These are phyloP conservation scores for Tinea semifulvella DNA, from an alignment of 2,888 invertebrate species.

Conservation along the genomic window DNA sequence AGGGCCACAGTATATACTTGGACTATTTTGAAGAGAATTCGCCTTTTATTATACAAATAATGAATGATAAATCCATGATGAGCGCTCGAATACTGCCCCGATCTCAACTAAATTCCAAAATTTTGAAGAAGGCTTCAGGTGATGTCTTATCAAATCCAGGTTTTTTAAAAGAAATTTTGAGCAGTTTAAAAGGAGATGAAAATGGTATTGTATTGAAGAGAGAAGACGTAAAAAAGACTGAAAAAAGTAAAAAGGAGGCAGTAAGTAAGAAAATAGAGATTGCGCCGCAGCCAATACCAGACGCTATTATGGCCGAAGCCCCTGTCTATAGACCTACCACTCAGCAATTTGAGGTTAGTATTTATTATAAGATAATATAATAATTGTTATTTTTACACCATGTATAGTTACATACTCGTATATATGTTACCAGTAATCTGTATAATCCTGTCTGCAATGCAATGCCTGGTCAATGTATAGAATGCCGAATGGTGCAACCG, in stretches of 20 bases:
- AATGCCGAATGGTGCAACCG: too few species aligned
- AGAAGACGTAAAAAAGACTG: background rate
- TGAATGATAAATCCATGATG: constrained; percentile 34
- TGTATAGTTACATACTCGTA: too few species aligned
- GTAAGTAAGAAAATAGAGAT: background rate
- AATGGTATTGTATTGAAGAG: too few species aligned
- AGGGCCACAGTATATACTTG: background rate
- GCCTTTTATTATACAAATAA: constrained; percentile 3
- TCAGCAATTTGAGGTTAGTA: constrained; percentile 1
- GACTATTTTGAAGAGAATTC: constrained; percentile 3
- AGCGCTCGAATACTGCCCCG: constrained; percentile 72
- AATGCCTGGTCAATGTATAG: too few species aligned
- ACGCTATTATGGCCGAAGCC: constrained; percentile 3
- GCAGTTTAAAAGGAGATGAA: background rate
- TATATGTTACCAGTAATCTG: too few species aligned
- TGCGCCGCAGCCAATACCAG: background rate
- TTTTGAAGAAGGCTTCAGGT: constrained; percentile 18
- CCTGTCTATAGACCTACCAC: constrained; percentile 8
- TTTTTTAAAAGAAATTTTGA: constrained; percentile 3
- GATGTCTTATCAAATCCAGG: background rate
- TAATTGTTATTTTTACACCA: background rate
- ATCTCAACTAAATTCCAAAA: constrained; percentile 38
- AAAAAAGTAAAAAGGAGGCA: background rate
- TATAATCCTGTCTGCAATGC: too few species aligned
- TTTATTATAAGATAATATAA: background rate